Conservation (phyloP, 2,113 vertebrate genomes). For the Phycodurus eques region DNA sequence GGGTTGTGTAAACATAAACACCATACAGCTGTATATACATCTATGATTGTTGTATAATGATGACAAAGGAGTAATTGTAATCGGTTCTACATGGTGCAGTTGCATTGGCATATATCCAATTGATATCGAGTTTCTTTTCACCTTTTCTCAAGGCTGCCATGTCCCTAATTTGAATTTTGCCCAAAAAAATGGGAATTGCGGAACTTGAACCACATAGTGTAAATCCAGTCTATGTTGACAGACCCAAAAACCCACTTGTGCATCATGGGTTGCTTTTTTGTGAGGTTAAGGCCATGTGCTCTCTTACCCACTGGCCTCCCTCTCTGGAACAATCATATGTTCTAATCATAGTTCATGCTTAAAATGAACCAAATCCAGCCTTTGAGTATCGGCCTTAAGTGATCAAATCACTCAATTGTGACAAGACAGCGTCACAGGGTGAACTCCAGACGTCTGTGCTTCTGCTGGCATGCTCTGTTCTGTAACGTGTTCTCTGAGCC, state of each 20-base stretch:
- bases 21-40: too few relatives aligned
- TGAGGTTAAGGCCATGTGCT: neutral
- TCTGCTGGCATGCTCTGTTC: slow-evolving; percentile 19
- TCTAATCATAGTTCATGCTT: slow-evolving; percentile 20
- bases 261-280: neutral
- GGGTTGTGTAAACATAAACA: too few relatives aligned
- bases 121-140: neutral
- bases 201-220: neutral
- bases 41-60: too few relatives aligned
- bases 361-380: slow-evolving; percentile 16
- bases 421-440: slow-evolving; percentile 11
- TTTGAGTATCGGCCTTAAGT: slow-evolving; percentile 19
- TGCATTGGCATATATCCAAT: neutral
- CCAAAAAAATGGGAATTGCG: neutral
- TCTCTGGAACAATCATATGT: slow-evolving; percentile 3
- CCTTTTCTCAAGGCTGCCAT: neutral
- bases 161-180: neutral
- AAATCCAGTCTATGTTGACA: neutral
- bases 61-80: too few relatives aligned
- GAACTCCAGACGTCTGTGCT: neutral
- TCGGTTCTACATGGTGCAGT: neutral
- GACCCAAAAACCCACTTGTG: neutral
- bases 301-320: slow-evolving; percentile 2
- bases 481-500: slow-evolving; percentile 14
- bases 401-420: slow-evolving; percentile 35